Evolutionary conservation across 2,888 invertebrate species (phyloP).

Genomic region (Theristus sp.): DNA sequence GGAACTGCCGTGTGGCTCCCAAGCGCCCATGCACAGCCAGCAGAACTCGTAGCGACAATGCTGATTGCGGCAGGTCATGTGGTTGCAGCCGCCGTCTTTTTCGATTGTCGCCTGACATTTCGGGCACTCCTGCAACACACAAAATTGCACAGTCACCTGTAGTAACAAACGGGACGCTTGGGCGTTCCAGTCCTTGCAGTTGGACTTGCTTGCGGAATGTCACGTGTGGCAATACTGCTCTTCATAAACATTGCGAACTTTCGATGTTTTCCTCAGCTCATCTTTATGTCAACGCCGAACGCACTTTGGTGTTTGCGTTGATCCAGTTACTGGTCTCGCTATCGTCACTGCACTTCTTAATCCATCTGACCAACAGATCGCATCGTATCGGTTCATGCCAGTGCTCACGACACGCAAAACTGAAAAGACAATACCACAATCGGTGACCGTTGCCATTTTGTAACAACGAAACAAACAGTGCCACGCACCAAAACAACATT

Average conservation of each 20-base stretch:
- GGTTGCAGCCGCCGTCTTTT: slow-evolving; percentile 89
- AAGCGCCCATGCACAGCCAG: slow-evolving; percentile 95
- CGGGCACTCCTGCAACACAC: slow-evolving; percentile 73
- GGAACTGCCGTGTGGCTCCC: slow-evolving; percentile 93
- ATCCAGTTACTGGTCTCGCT: slow-evolving; percentile 99
- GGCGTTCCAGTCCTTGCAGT: too few relatives aligned
- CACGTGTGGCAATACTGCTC: too few relatives aligned
- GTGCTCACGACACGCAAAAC: slow-evolving; percentile 78
- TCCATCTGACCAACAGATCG: slow-evolving; percentile 75
- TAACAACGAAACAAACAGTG: background rate
- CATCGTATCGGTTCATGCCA: slow-evolving; percentile 98
- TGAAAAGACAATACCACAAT: slow-evolving; percentile 11
- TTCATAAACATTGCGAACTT: too few relatives aligned
- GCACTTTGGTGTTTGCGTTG: slow-evolving; percentile 85
- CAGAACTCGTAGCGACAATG: slow-evolving; percentile 95
- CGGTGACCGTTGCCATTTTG: background rate
- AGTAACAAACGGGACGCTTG: too few relatives aligned
- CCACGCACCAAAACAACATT: slow-evolving; percentile 59
- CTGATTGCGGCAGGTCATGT: slow-evolving; percentile 97
- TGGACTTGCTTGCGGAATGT: too few relatives aligned
- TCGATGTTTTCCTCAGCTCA: too few relatives aligned
- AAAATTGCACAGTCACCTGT: too few relatives aligned
- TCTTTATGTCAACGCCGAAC: too few relatives aligned
- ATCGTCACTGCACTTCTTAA: slow-evolving; percentile 96
- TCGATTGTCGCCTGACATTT: slow-evolving; percentile 65